Base-by-base conservation (phyloP, 2,888 invertebrate genomes). In the Pseudanteris insignis region DNA sequence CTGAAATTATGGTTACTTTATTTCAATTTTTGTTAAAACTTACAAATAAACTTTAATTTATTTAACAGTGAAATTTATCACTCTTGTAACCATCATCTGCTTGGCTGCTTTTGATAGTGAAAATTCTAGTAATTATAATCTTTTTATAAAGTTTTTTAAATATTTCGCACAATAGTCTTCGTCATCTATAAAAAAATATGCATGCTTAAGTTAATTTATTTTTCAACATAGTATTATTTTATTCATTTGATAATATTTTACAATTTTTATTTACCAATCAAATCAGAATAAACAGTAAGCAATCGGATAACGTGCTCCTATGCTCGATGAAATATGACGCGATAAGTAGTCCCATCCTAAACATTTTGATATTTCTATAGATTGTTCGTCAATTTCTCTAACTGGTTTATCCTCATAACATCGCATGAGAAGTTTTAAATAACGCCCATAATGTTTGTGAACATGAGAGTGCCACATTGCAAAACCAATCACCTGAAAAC, bases 391-490 rank as follows among this genome's bases (percentile, higher is more conserved):
- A 1, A 87, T 81, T 30, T 94, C 94, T 40, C 85, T 86, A 21
- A 84, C 83, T 1, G 89, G 86, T 67, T 91, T 89, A 26, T 96
- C 95, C 68, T 97, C 97, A 60, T 86, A 86, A 63, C 90, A 83
- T 80, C 90, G 90, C 61, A 82, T 77, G 12, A 94, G 81, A 62
- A 90, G 84, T 78, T 92, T 93, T 64, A 91, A 79, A 64, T 90
- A 89, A 61, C 92, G 87, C 0, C 94, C 96, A 81, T 89, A 91
- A 46, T 94, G 92, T 61, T 86, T 83, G 71, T 90, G 84, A 0
- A 88, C 85, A 71, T 89, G 86, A 32, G 92, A 90, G 77, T 96
- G 92, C 88, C 92, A 92, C 28, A 91, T 81, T 8, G 88, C 88
- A 75, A 96, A 91, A 72, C 88, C 86, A 33, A 90, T 83, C 34